Evolutionary conservation across 2,113 vertebrate genomes (phyloP), one percentile per base, ranked within the genome.

Genomic region (Megaceryle maxima): DNA sequence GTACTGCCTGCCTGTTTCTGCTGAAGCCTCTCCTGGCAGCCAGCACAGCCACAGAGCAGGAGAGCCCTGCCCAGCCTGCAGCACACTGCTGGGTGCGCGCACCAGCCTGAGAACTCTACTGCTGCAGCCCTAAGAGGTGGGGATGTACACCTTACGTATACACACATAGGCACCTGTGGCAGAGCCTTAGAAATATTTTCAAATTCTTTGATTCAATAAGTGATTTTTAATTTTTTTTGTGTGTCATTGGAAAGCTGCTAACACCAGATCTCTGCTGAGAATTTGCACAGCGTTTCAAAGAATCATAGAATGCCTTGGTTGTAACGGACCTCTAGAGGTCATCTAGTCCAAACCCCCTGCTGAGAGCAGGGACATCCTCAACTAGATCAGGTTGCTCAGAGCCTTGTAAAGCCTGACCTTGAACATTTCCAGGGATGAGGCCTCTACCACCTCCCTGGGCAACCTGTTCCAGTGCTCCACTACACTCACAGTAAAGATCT

Each of bases 1-100:
- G 22, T 48, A 18, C 46, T 48, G 46, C 46, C 55, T 18, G 55
- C 55, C 53, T 16, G 53, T 55, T 55, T 28, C 15, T 55, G 56
- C 56, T 9, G 28, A 20, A 63, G 53, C 43, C 0, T 2, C 68
- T 64, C 43, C 3, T 9, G 76, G 72, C 76, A 43, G 66, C 24
- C 92, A 39, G 69, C 46, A 3, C 5, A 0, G 60, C n/a, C 53
- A 37, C 37, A 8, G 0, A 0, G 25, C 25, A 69, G 57, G 62
- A 57, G 48, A 41, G 24, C 41, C 39, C 33, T 18, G 66, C 55
- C 60, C 55, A 59, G 43, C 24, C 92, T 13, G 2, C 20, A 50
- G n/a, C 48, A 64, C 4, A 0, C 43, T 44, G 46, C 69, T 37
- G 62, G 19, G 19, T 35, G 15, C 46, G 31, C 2, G 1, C 46